Base-by-base conservation (phyloP, 2,888 invertebrate species). In the Fissipunctia ypsillon region DNA sequence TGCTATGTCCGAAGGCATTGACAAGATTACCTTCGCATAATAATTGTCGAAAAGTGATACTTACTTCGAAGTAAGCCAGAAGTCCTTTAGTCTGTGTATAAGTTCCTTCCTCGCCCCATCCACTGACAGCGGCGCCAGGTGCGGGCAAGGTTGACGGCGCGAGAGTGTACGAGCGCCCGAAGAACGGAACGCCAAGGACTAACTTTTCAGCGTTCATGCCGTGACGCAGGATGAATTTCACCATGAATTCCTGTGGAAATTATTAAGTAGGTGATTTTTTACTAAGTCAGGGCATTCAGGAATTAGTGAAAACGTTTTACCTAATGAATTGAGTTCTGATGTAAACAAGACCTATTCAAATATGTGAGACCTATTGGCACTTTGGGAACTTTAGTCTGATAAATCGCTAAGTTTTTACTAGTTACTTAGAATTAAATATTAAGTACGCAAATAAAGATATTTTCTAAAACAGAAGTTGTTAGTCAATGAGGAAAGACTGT, bases 31-130 rank as follows among this genome's bases (percentile, higher is more conserved):
- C n/a, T 54, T 63, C 3, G 28, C 16, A 19, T 45, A 28, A 19
- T 65, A 25, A 7, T 65, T 65, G 57, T 14, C 25, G 22, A 41
- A 41, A 25, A n/a, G 22, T 19, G 35, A 50, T 76, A 74, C 73
- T 81, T 89, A 98, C 97, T 96, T 98, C 98, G 88, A 97, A 98
- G 89, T 97, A 98, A 0, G 98, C 97, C 60, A 98, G 90, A 83
- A 97, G 94, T 80, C 98, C 98, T 69, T 97, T 96, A 41, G 96
- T 97, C 88, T 97, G 97, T 0, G 98, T 98, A 88, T 97, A 98
- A 65, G 95, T 91, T 4, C 98, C 98, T 87, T 97, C 97, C 0
- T 96, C 94, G 0, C 98, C 98, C 87, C 97, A 97, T 0, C 97
- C 97, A 65, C 90, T 93, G 65, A 97, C 95, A 0, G 96, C 93